A percentile compares a stretch with the other conserved stretches of the same genome.
phyloP scores from a whole-genome alignment of 2,888 invertebrate species.

The Tipula confusa region DNA sequence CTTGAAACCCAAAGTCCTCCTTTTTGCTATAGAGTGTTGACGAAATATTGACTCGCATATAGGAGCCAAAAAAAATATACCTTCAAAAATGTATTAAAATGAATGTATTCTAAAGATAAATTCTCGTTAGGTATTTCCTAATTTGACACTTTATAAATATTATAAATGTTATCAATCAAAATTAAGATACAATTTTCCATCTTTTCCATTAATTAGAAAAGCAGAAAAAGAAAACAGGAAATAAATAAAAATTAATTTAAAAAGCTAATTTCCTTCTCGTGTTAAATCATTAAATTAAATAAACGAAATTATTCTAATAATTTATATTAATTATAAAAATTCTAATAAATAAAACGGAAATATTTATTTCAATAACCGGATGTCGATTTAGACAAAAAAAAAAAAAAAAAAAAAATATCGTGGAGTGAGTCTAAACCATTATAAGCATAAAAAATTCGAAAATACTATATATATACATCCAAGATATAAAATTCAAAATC shows the following conservation, averaged over 20 bases:
- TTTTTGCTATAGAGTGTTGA: no score
- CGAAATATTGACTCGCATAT: no score
- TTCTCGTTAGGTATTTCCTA: no score
- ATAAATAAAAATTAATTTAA: slow-evolving; percentile 12
- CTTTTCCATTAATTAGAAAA: not conserved
- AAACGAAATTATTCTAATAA: not conserved
- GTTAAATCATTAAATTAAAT: not conserved
- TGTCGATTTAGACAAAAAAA: not conserved
- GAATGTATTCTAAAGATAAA: no score
- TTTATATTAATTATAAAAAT: not conserved
- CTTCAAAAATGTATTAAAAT: no score
- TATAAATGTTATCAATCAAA: not conserved
- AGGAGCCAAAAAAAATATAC: no score
- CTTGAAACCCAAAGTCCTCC: no score
- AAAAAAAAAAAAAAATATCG: not conserved
- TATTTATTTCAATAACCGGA: not conserved
- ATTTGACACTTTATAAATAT: no score
- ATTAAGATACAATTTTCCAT: not conserved
- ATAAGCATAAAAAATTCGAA: not conserved
- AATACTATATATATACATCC: not conserved
- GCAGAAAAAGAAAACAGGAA: not conserved
- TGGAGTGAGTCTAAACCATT: not conserved
- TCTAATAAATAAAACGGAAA: not conserved
- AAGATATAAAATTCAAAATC: not conserved
- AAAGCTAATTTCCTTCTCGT: not conserved